Percentiles rank a stretch among this genome's conserved stretches.
Evolutionary conservation across 2,797 vertebrate genomes (phyloP).

Genomic region (Lemur catta): DNA sequence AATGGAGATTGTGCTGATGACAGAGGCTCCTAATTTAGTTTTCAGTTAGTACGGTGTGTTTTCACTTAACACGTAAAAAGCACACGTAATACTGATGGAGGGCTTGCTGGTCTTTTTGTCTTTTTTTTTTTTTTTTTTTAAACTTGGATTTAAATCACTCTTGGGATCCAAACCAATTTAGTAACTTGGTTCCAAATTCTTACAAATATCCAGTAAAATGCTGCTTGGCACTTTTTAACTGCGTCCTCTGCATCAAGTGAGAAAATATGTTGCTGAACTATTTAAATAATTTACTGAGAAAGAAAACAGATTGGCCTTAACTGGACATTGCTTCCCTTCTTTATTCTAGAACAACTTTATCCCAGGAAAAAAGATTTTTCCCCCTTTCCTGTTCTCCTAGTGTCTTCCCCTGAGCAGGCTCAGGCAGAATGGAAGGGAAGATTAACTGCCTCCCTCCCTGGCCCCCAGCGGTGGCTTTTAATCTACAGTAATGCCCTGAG

Average conservation of each 20-base stretch:
- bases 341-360: not conserved
- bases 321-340: not conserved
- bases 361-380: not conserved
- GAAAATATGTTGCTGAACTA: slow-evolving; percentile 47
- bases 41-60: not conserved
- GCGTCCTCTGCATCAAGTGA: not conserved
- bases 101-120: not conserved
- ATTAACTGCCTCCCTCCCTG: not conserved
- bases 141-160: slow-evolving; percentile 43
- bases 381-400: not conserved
- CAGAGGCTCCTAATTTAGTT: not conserved
- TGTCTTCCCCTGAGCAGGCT: not conserved
- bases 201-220: slow-evolving; percentile 36
- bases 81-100: not conserved
- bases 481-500: not conserved
- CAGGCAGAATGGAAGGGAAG: not conserved
- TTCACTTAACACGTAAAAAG: not conserved
- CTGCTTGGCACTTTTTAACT: slow-evolving; percentile 23
- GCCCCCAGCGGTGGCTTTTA: not conserved
- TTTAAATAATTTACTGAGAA: slow-evolving; percentile 30
- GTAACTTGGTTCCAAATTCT: slow-evolving; percentile 38
- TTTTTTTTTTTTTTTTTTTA: not conserved
- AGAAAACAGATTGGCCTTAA: not conserved
- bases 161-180: slow-evolving; percentile 44
- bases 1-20: not conserved